Evolutionary conservation across 1,140 invertebrate genomes (phyloP), one percentile per base, ranked within the genome.

Genomic region (Physella acuta): DNA sequence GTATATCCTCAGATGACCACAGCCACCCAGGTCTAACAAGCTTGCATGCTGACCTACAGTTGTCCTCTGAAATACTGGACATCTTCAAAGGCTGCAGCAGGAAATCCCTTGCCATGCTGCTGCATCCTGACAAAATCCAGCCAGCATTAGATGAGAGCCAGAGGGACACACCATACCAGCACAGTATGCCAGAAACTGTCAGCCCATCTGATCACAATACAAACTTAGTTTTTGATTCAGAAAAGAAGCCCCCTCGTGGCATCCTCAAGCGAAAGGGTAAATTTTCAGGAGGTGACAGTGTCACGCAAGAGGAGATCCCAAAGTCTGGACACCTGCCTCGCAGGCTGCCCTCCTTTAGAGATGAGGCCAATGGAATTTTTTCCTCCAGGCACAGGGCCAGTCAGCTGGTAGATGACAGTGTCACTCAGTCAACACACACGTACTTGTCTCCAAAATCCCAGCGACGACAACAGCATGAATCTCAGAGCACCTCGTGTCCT

Each of bases 241-340:
- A 75, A 26, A 76, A 71, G 61, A 81, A 77, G 67, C 82, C 82
- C 58, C 75, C 72, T 26, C 71, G 78, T 30, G 71, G 81, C 20
- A 84, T 84, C 61, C 68, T 84, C 26, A 84, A 84, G 64, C 73
- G 79, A 28, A 78, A 74, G 58, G 78, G 78, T 26, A 80, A 79
- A 70, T 81, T 79, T 59, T 79, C 76, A 63, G 75, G 78, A 34
- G 76, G 77, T n/a, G 80, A 82, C 52, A 80, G 75, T 70, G 73
- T 74, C 28, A 56, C 78, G 56, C 65, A 11, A 20, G 65, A 78
- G 36, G 80, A 80, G 26, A 49, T 71, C 17, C 66, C 66, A 2
- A 68, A 68, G 49, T 68, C 66, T 44, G 66, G 66, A 30, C 55
- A 68, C 49, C 39, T 68, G 24, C 66, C 66, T n/a, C 34, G 39